Evolutionary conservation across 2,797 vertebrate genomes (phyloP).

Genomic region (Melanotaenia pygmaea): DNA sequence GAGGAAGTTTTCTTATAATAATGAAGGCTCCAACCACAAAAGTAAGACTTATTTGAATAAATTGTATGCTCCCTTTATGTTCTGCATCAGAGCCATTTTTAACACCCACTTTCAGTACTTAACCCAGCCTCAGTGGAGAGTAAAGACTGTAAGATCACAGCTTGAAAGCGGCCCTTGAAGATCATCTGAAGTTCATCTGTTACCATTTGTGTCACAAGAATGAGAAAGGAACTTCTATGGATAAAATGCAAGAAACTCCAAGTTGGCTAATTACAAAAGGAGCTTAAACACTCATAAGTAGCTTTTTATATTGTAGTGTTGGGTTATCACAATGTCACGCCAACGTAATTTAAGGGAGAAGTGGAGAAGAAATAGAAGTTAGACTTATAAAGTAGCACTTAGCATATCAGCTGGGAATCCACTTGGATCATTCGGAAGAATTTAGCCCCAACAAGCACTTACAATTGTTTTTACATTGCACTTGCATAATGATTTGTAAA

Average conservation of each 20-base stretch:
- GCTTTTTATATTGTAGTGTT: constrained; percentile 67
- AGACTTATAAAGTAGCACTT: constrained; percentile 67
- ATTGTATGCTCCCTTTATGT: constrained; percentile 18
- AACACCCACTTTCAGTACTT: constrained; percentile 10
- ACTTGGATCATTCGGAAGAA: constrained; percentile 46
- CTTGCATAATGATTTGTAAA: constrained; percentile 43
- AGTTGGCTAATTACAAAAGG: constrained; percentile 77
- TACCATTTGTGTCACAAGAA: constrained; percentile 49
- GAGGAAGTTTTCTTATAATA: constrained; percentile 6
- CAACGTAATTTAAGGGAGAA: constrained; percentile 70
- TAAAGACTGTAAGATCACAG: constrained; percentile 39
- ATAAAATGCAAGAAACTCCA: constrained; percentile 63
- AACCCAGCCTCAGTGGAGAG: constrained; percentile 15
- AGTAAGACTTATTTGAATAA: constrained; percentile 21
- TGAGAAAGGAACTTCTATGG: constrained; percentile 58
- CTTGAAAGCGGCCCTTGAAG: constrained; percentile 43
- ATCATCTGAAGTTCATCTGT: constrained; percentile 65
- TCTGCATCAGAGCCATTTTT: constrained; percentile 8
- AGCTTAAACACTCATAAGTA: constrained; percentile 80
- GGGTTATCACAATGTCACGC: constrained; percentile 75
- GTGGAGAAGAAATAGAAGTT: constrained; percentile 53
- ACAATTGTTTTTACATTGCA: constrained; percentile 32
- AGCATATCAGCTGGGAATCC: constrained; percentile 68
- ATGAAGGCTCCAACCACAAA: constrained; percentile 21
- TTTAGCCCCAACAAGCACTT: constrained; percentile 40